Base-by-base conservation (phyloP, 2,888 invertebrate genomes). In the Amiota minor region DNA sequence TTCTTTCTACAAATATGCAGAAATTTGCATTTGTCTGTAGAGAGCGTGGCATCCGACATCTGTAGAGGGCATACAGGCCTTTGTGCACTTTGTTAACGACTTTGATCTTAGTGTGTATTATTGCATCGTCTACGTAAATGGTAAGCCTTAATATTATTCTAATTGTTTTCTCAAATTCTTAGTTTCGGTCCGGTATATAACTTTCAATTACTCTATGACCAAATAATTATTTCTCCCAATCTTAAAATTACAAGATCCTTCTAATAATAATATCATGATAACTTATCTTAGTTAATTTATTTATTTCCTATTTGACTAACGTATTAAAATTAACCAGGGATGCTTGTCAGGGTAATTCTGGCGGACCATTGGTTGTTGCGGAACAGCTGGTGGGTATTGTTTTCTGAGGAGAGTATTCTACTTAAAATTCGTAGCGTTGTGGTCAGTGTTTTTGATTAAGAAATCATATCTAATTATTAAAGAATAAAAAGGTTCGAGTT, bases 301-400 rank as follows among this genome's bases (percentile, higher is more conserved):
- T n/a, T n/a, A n/a, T n/a, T n/a, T n/a, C n/a, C n/a, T n/a, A n/a
- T n/a, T n/a, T n/a, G n/a, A n/a, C n/a, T n/a, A n/a, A n/a, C n/a
- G 53, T 77, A 77, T 86, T 6, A 62, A 61, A 12, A 69, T 76
- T 74, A 16, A 70, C 81, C 0, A 87, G 86, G 76, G 88, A 88
- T 75, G 80, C 86, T 49, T 88, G 86, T 62, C 87, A 87, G 74
- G 87, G 88, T 46, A 89, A 89, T 72, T 88, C 87, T 0, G 89
- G 89, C 73, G 89, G 88, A 6, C 89, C 89, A 70, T 77, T 87
- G 73, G 81, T 83, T 4, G 70, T 79, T 11, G 71, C 76, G 0
- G 72, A 77, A 46, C 9, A 78, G 68, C 76, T 87, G n/a, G 84
- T 87, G 9, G 89, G 89, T 65, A 78, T 89, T 68, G 89, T 89